Evolutionary conservation across 2,113 vertebrate species (phyloP), one percentile per base, ranked within the genome.

Genomic region (Thunnus maccoyii): DNA sequence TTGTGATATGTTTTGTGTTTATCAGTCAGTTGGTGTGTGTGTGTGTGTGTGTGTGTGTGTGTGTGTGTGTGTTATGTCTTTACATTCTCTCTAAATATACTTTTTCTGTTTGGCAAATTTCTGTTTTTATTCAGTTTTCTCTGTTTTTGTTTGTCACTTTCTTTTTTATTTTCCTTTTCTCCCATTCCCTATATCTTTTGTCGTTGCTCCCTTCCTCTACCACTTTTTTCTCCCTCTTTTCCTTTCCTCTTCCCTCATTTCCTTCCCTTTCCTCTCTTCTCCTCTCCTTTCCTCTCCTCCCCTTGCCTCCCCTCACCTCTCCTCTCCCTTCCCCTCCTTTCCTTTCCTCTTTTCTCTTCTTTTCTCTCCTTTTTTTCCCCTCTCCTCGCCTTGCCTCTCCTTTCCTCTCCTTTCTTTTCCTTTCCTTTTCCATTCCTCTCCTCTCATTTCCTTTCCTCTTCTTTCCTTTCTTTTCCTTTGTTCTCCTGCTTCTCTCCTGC

Each of bases 21-120:
- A 55, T 73, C 4, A 2, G 12, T 71, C 22, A 22, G 22, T 22
- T 22, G 22, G 10, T 47, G 8, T 55, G 11, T 84, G 15, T 72
- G 10, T 47, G 8, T 55, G 11, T 84, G 15, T 72, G 10, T 47
- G 8, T 55, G 11, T 84, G 15, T 72, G 27, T 30, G 27, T 30
- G 27, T 30, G 10, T 47, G 8, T 55, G 11, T 84, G 32, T 41
- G 36, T 41, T 9, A 41, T 41, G 36, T 41, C 11, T 32, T 22
- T 16, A 3, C 68, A 46, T 72, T 72, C 27, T 56, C 17, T 78
- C 93, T 41, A 3, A 30, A 30, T 3, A 30, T 30, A 30, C 27
- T 30, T 30, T 41, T 92, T 95, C 87, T 93, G 85, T 86, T 87
- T 92, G 91, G 3, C 17, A 60, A 32, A 18, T 16, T 64, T 62